phyloP scores from a whole-genome alignment of 2,113 vertebrate genomes.

The Nibea albiflora region DNA sequence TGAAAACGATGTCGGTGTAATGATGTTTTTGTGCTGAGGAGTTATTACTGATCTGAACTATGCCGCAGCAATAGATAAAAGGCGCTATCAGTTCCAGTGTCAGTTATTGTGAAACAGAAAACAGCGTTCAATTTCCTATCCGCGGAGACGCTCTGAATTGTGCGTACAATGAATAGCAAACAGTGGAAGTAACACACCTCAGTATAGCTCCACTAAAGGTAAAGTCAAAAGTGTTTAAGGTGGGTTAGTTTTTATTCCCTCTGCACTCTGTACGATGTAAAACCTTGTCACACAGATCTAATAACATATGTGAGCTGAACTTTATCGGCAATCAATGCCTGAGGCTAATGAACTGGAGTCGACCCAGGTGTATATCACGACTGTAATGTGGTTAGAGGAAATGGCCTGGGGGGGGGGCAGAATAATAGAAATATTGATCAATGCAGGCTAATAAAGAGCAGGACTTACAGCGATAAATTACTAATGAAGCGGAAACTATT shows the following conservation, averaged over 20 bases:
- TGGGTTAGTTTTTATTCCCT: neutral
- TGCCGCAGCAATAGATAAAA: neutral
- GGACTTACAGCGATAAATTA: conserved; percentile 41
- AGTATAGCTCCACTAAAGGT: neutral
- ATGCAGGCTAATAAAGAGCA: conserved; percentile 46
- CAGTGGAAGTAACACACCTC: neutral
- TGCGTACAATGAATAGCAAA: no score
- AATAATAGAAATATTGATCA: conserved; percentile 64
- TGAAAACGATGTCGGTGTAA: neutral
- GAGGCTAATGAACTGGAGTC: conserved; percentile 43
- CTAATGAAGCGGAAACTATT: conserved; percentile 25
- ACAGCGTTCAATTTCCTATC: no score
- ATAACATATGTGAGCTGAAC: conserved; percentile 24
- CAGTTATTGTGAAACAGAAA: no score
- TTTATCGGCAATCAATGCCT: conserved; percentile 33
- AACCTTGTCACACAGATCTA: conserved; percentile 1
- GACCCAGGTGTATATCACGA: conserved; percentile 7
- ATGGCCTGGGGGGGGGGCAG: conserved; percentile 22
- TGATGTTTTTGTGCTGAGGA: neutral
- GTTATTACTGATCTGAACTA: neutral
- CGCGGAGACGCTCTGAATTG: no score
- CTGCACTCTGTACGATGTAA: neutral
- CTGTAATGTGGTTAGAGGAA: conserved; percentile 44
- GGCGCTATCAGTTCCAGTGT: neutral
- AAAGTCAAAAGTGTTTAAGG: neutral